Base-by-base conservation (phyloP, 1,140 invertebrate species). In the Papilio polytes region DNA sequence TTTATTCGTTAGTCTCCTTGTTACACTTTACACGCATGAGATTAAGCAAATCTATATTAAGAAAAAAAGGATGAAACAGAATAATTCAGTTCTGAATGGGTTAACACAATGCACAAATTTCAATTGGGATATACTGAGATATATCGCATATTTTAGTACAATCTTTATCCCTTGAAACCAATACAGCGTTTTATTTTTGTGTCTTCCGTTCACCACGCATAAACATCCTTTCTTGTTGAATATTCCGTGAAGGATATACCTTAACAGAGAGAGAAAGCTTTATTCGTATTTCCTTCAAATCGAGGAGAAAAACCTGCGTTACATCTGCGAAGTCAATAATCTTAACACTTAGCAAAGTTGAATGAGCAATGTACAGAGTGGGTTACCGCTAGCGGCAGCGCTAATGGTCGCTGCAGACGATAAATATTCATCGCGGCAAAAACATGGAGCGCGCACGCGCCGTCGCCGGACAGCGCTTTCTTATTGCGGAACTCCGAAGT, bases 381-480 rank as follows among this genome's bases (percentile, higher is more conserved):
- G 48, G 80, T 80, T 82, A 79, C 84, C 82, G 80, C 83, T 85
- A 81, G 82, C 80, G 83, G 80, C 81, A 81, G 83, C 85, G 86
- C 89, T 94, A 94, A 94, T 94, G 91, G 90, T 87, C 86, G 88
- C 86, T 83, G 86, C 85, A 82, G 85, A 73, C 90, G 88, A 93
- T 94, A 92, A 94, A 94, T 94, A 94, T 94, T 94, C 92, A 94
- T 92, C 89, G 87, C 80, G 84, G 90, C 89, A 94, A 94, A 94
- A 94, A 94, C 91, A 93, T 83, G 89, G 83, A 80, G 83, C 76
- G 88, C 88, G 92, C 92, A 91, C 92, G 91, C 91, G 90, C 90
- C 89, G 86, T 83, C 80, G 83, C 86, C 84, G 83, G 83, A 86
- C 91, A 90, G 89, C 91, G 92, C 92, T 94, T 93, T 93, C 91